Conservation (phyloP, 2,888 invertebrate species). For the Chymomyza amoena region DNA sequence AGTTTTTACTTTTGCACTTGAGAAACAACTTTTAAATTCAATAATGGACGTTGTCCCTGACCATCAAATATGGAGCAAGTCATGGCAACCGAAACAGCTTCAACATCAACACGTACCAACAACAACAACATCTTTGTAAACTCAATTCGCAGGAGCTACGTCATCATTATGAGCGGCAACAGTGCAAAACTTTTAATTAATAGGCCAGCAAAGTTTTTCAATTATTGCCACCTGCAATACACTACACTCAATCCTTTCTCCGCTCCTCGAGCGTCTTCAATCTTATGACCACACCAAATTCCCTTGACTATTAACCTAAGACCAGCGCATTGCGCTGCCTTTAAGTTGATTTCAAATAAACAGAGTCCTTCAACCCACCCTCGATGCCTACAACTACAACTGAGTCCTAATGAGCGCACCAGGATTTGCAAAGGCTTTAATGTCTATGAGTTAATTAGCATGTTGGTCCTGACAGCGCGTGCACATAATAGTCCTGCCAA, state of each 20-base stretch:
- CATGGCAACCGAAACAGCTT: slow-evolving; percentile 17
- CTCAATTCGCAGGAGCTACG: slow-evolving; percentile 3
- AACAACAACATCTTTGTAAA: slow-evolving; percentile 10
- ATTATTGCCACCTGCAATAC: slow-evolving; percentile 65
- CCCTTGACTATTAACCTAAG: slow-evolving; percentile 24
- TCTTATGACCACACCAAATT: slow-evolving; percentile 40
- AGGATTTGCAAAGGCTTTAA: slow-evolving; percentile 16
- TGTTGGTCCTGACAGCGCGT: slow-evolving; percentile 27
- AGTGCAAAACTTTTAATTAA: slow-evolving; percentile 63
- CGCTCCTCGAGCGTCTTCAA: not conserved
- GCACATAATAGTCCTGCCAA: slow-evolving; percentile 45
- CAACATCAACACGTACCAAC: slow-evolving; percentile 12
- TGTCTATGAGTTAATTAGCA: slow-evolving; percentile 47
- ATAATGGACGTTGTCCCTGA: slow-evolving; percentile 34
- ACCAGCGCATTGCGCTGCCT: slow-evolving; percentile 11
- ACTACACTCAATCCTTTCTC: not conserved
- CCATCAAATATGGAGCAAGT: slow-evolving; percentile 2
- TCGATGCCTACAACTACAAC: slow-evolving; percentile 33
- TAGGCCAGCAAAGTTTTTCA: slow-evolving; percentile 66
- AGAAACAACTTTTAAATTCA: slow-evolving; percentile 61
- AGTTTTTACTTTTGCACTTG: not conserved
- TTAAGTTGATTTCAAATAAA: slow-evolving; percentile 60
- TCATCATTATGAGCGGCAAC: slow-evolving; percentile 25
- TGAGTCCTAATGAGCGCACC: slow-evolving; percentile 44
- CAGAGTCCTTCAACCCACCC: slow-evolving; percentile 32